phyloP scores from a whole-genome alignment of 2,888 invertebrate species.

The Punctoribates punctum region DNA sequence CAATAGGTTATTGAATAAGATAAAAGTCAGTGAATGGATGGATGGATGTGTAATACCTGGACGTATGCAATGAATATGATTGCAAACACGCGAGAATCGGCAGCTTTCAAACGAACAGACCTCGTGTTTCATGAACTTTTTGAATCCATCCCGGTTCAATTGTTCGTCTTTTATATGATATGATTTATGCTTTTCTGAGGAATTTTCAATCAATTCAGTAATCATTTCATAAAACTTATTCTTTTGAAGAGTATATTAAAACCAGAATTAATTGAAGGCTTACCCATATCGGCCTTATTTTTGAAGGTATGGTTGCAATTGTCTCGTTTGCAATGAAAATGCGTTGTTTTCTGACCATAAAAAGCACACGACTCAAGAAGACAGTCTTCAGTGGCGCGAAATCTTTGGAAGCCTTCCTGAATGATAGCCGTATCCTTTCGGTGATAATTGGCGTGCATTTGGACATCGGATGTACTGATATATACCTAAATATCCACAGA shows the following conservation, averaged over 20 bases:
- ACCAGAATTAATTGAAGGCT: constrained; percentile 52
- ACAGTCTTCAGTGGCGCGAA: constrained; percentile 93
- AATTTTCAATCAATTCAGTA: constrained; percentile 35
- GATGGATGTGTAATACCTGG: constrained; percentile 51
- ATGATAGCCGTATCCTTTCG: constrained; percentile 96
- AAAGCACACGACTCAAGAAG: constrained; percentile 85
- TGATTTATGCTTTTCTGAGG: constrained; percentile 93
- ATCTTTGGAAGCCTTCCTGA: constrained; percentile 94
- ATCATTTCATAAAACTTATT: background rate
- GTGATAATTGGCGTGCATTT: constrained; percentile 99
- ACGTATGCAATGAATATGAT: constrained; percentile 97
- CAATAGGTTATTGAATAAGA: background rate
- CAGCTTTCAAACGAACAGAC: constrained; percentile 86
- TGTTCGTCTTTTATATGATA: constrained; percentile 98
- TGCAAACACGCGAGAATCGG: constrained; percentile 88
- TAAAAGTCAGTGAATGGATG: background rate
- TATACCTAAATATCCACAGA: constrained; percentile 62
- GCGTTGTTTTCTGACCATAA: constrained; percentile 89
- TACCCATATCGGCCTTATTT: constrained; percentile 99
- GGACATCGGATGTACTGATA: constrained; percentile 97
- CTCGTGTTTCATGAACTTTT: constrained; percentile 97
- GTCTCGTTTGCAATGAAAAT: constrained; percentile 89
- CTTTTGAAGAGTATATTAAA: background rate
- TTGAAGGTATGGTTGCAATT: constrained; percentile 95
- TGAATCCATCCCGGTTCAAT: constrained; percentile 90